These are phyloP conservation scores for Marronus borbonicus DNA, from an alignment of 2,888 invertebrate species.

Conservation along the genomic window DNA sequence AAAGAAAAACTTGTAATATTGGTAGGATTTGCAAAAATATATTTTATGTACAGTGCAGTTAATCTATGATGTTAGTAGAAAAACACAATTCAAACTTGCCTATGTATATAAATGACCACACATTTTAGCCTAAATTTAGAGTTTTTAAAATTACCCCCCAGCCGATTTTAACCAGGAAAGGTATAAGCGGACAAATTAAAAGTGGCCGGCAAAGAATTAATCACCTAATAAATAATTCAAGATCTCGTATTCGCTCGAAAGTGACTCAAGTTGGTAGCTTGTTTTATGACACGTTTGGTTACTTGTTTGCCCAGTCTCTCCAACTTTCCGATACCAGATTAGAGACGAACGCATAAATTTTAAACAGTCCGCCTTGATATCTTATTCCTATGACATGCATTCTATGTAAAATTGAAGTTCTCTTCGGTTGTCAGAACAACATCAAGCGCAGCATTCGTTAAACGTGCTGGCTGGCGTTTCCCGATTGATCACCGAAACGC, in stretches of 20 bases:
- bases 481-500: constrained; percentile 44
- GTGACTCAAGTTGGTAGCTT: constrained; percentile 48
- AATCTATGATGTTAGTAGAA: too few species aligned
- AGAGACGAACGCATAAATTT: constrained; percentile 60
- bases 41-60: too few species aligned
- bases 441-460: constrained; percentile 39
- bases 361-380: constrained; percentile 59
- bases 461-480: constrained; percentile 39
- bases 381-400: constrained; percentile 61
- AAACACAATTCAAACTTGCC: too few species aligned
- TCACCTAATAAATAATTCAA: constrained; percentile 63
- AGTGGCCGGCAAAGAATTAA: constrained; percentile 59
- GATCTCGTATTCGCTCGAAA: constrained; percentile 48
- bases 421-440: constrained; percentile 35
- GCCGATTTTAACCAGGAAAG: constrained; percentile 14
- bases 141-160: not conserved
- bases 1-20: too few species aligned
- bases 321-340: constrained; percentile 56
- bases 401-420: constrained; percentile 53
- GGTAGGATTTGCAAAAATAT: too few species aligned
- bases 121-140: too few species aligned
- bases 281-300: constrained; percentile 55
- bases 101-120: too few species aligned
- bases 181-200: constrained; percentile 33
- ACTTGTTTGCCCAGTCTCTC: constrained; percentile 54